Evolutionary conservation across 53 echinoderm and acorn worm species (phyloP), one percentile per base, ranked within the genome.

Genomic region (Crossaster papposus): DNA sequence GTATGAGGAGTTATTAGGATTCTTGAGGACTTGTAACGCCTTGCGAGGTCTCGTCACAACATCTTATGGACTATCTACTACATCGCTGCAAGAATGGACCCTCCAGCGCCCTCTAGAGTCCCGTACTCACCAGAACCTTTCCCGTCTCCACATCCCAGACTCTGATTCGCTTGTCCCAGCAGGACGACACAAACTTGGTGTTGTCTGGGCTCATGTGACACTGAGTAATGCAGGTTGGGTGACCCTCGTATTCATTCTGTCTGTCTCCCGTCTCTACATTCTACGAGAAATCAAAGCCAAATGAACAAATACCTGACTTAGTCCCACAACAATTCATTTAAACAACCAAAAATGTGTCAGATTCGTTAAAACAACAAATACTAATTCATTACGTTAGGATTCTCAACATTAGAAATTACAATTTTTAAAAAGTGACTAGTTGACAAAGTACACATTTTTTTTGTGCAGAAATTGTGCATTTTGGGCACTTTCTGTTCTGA

Each of bases 91-190:
- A 58, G 22, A 20, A 15, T 18, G 1, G 17, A 58, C n/a, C n/a
- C n/a, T n/a, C n/a, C 58, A 58, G 58, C 58, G 17, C 58, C 58
- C 58, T 58, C 58, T 18, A 0, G 0, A 4, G 17, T 58, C 58
- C 68, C 35, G 30, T 37, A 79, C 96, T 95, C 84, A 99, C 99
- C 81, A 96, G 54, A 63, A 92, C 72, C 64, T 93, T 70, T 64
- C 96, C 96, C 3, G 94, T 96, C 86, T 99, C 99, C 12, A 93
- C 93, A 80, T 96, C 96, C 96, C 96, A 96, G 0, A 95, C 88
- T 30, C 91, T 81, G 84, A 96, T 82, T 22, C 91, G 92, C 83
- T 99, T 99, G 81, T 99, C 99, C 99, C 99, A 99, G 83, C 92
- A 96, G 17, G 94, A 93, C 15, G 96, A 92, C 9, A 88, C 93